Base-by-base conservation (phyloP, 2,797 vertebrate species). In the Phoebastria nigripes region DNA sequence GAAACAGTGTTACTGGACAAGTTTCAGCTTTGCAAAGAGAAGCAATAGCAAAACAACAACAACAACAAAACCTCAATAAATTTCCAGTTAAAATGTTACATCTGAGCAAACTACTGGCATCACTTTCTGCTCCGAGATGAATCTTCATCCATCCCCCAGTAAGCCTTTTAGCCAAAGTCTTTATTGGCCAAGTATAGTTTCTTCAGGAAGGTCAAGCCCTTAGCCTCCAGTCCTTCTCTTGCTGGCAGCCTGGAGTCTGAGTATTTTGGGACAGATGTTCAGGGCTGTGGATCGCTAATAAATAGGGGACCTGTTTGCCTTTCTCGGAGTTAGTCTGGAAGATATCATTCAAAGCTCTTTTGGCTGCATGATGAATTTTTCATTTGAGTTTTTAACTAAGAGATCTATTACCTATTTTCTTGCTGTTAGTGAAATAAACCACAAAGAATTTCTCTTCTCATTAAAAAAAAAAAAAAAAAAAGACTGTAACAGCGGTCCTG, bases 201-300 rank as follows among this genome's bases (percentile, higher is more conserved):
- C 72, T 93, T 67, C 67, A 89, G 92, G 54, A 87, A 93, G 79
- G 82, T 92, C 72, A 91, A 93, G 61, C 55, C 62, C 73, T 95
- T 79, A 69, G 66, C 73, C 61, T 91, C 76, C 73, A 78, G 61
- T 54, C 39, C 51, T 82, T 49, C 55, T 93, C 73, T 44, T 82
- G 42, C 58, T 95, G 95, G 87, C 89, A 94, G 72, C n/a, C 62
- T 62, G 28, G 20, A 93, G 65, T 46, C 69, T 87, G 82, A 82
- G 82, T 85, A 71, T 70, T 93, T 82, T 78, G 52, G 72, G 89
- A 74, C 67, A 87, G 84, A 93, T 91, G 76, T 81, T 92, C 65
- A 65, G 37, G 62, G 47, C 70, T 52, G 28, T 61, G 63, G 69
- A 74, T 91, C 67, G 37, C 54, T 78, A 19, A 71, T 28, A 92